Evolutionary conservation across 2,888 invertebrate species (phyloP).

Genomic region (Xestia ashworthii): DNA sequence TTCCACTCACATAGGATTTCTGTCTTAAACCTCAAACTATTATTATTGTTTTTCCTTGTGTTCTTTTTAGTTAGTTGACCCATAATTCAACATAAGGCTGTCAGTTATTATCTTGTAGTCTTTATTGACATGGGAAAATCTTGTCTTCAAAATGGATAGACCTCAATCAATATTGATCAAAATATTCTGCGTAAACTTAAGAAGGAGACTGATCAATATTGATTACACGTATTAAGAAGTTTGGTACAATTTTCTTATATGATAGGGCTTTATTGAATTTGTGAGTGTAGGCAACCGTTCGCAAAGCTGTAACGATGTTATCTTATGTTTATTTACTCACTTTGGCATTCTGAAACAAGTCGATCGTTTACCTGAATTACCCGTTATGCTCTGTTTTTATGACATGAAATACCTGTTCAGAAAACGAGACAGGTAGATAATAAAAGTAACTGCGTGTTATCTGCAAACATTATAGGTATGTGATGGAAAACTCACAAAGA

Average conservation of each 20-base stretch:
- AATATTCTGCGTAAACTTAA: slow-evolving; percentile 34
- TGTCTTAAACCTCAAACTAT: slow-evolving; percentile 13
- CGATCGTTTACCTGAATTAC: slow-evolving; percentile 69
- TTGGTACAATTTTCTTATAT: slow-evolving; percentile 53
- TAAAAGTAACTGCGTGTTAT: slow-evolving; percentile 64
- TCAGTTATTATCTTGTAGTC: slow-evolving; percentile 30
- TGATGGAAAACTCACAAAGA: slow-evolving; percentile 65
- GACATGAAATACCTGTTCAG: slow-evolving; percentile 50
- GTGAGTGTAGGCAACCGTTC: slow-evolving; percentile 46
- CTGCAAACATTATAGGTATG: slow-evolving; percentile 57
- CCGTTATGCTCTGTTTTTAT: slow-evolving; percentile 61
- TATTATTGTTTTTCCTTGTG: slow-evolving; percentile 38
- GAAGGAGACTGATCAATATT: slow-evolving; percentile 51
- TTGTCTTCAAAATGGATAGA: slow-evolving; percentile 23
- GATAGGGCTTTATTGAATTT: slow-evolving; percentile 52
- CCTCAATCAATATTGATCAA: slow-evolving; percentile 46
- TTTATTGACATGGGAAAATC: slow-evolving; percentile 19
- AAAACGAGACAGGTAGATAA: slow-evolving; percentile 48
- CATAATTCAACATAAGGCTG: slow-evolving; percentile 4
- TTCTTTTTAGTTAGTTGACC: not conserved
- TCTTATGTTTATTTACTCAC: slow-evolving; percentile 51
- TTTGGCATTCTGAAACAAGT: slow-evolving; percentile 61
- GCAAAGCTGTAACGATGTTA: slow-evolving; percentile 56
- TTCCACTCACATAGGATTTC: slow-evolving; percentile 32
- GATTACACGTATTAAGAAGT: slow-evolving; percentile 54